Base-by-base conservation (phyloP, 2,888 invertebrate species). In the Mimas tiliae region DNA sequence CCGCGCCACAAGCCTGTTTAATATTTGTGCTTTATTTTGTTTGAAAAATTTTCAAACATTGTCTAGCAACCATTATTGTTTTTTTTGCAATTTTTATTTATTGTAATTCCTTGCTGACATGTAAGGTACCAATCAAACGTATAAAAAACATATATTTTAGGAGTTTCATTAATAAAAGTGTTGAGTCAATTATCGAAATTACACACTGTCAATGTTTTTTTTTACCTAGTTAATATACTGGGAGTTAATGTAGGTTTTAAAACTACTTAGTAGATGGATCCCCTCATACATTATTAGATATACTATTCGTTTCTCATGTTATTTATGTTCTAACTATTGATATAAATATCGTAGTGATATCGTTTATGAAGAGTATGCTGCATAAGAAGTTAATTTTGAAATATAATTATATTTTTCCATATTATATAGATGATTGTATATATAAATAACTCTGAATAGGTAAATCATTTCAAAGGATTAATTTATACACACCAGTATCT, bases 1-100 rank as follows among this genome's bases (percentile, higher is more conserved):
- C 83, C 87, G 82, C 88, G 93, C 83, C 82, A 76, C 83, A 85
- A 75, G 91, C 91, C 89, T 90, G 74, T 81, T 83, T 72, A 78
- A 74, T 74, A 69, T 69, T 75, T 71, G 65, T 73, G 68, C 76
- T 72, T 82, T 84, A 81, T 80, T 83, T 85, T 83, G 80, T 83
- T 79, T 70, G 58, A 58, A 38, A 58, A 16, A 12, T 21, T 58
- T n/a, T 38, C 16, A 7, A 42, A 58, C 58, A 58, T 19, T 19
- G 42, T 16, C 38, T 19, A n/a, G n/a, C 19, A 58, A 19, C 11
- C 38, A 42, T 19, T 11, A 19, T 27, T 11, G 38, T 16, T 38
- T 19, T 58, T 19, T 42, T 58, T 19, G 11, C 11, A 12, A 42
- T 38, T 58, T 42, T 38, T 42, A 16, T 21, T 21, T 12, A 19